Base-by-base conservation (phyloP, 2,797 vertebrate genomes). In the Macropodus opercularis region DNA sequence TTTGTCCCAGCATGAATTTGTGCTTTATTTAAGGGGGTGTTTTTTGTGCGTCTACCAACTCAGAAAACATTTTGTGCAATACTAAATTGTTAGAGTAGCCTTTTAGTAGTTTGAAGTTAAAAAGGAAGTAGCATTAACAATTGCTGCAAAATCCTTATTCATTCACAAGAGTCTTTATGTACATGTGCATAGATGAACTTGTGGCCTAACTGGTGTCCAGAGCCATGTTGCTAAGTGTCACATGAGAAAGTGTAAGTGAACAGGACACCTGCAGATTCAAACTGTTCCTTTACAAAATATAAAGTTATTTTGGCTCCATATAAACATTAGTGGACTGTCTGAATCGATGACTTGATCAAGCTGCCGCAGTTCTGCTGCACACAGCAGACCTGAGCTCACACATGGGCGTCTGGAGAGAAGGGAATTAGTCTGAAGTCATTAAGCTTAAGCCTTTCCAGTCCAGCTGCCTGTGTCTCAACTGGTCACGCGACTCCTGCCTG, bases 401-500 rank as follows among this genome's bases (percentile, higher is more conserved):
- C 57, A 34, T 27, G 26, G 42, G 36, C 13, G 17, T 72, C 79
- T 81, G 51, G 56, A 57, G 58, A 19, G 57, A 42, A 35, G 56
- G 55, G 58, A 73, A 73, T 75, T 68, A 68, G 27, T 42, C 44
- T 35, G 31, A 44, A 69, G 69, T 75, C 35, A 31, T 72, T 69
- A 72, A 75, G 75, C 70, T 48, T 51, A 12, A 71, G 79, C 68
- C 76, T 67, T 79, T 80, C 63, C 51, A 40, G 54, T 63, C 43
- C 61, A 35, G 59, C 71, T 74, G 57, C 68, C 49, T 29, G 58
- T 31, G 62, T 66, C 66, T 72, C 61, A 0, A 0, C 69, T 12
- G 61, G 43, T 79, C 85, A 84, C 24, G 11, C 84, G 81, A 78
- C 71, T 40, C 53, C 35, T 6, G 60, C 40, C 61, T 21, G 44